A percentile compares a stretch with the other conserved stretches of the same genome.
Evolutionary conservation across 2,888 invertebrate genomes (phyloP).

Genomic region (Phania funesta): DNA sequence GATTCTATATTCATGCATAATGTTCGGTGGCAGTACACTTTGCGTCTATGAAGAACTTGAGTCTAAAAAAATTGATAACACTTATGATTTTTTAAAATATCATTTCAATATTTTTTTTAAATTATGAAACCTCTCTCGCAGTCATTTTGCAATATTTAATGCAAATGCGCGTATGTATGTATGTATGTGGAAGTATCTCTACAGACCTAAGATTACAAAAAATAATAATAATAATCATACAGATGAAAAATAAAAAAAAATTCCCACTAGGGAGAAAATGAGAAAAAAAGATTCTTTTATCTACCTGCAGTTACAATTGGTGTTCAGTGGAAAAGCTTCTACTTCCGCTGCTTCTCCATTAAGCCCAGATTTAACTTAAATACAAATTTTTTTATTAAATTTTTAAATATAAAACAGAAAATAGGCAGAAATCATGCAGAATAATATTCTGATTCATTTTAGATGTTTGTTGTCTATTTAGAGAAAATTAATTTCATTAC

Average conservation of each 20-base stretch:
- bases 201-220: conserved; percentile 40
- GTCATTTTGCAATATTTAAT: conserved; percentile 17
- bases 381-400: neutral
- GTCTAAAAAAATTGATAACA: no score
- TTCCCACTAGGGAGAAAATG: neutral
- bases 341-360: conserved; percentile 17
- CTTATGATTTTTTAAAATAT: no score
- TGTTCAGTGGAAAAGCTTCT: conserved; percentile 12
- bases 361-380: neutral
- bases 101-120: no score
- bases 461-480: neutral
- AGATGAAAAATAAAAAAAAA: conserved; percentile 53
- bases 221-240: conserved; percentile 25
- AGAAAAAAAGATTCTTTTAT: neutral
- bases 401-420: neutral
- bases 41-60: no score
- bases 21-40: no score
- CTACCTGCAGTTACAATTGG: neutral
- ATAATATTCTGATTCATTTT: neutral
- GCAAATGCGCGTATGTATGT: neutral
- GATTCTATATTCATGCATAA: no score
- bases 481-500: neutral
- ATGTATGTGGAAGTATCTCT: conserved; percentile 31
- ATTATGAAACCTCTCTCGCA: no score
- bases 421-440: neutral